Evolutionary conservation across 2,888 invertebrate species (phyloP).

Genomic region (Agonopterix heracliana): DNA sequence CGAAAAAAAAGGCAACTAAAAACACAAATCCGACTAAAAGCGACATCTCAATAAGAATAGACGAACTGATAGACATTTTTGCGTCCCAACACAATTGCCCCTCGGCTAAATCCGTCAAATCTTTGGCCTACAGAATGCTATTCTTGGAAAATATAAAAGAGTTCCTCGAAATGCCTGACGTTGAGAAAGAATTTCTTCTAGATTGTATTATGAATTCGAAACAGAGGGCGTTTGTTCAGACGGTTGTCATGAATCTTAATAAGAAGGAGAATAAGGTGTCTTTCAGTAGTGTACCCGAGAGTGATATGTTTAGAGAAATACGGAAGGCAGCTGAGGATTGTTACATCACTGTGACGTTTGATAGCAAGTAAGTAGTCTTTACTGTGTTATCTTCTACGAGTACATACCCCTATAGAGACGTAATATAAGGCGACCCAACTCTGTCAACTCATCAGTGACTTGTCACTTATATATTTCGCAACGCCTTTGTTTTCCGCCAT

Average conservation of each 20-base stretch:
- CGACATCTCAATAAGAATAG: not conserved
- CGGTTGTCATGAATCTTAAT: conserved; percentile 1
- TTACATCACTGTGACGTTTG: not conserved
- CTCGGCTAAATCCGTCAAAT: not conserved
- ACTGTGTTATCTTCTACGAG: too few relatives aligned
- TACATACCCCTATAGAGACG: too few relatives aligned
- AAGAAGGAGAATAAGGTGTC: not conserved
- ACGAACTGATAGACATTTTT: not conserved
- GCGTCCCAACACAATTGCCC: not conserved
- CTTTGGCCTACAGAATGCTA: not conserved
- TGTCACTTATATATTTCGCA: too few relatives aligned
- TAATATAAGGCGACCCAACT: too few relatives aligned
- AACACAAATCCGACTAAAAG: not conserved
- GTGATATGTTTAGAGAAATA: conserved; percentile 2
- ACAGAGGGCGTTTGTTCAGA: not conserved
- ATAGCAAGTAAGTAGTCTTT: conserved; percentile 2
- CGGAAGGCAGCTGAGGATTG: not conserved
- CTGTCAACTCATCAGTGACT: too few relatives aligned
- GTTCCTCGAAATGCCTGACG: not conserved
- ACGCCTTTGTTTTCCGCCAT: too few relatives aligned
- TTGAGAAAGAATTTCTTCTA: not conserved
- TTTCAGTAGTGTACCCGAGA: not conserved
- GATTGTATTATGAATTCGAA: not conserved
- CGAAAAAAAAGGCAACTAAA: not conserved
- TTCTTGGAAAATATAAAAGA: conserved; percentile 1